A percentile compares a stretch with the other conserved stretches of the same genome.
These are phyloP conservation scores for Pelusios castaneus DNA, from an alignment of 2,113 vertebrate species.

Conservation along the genomic window DNA sequence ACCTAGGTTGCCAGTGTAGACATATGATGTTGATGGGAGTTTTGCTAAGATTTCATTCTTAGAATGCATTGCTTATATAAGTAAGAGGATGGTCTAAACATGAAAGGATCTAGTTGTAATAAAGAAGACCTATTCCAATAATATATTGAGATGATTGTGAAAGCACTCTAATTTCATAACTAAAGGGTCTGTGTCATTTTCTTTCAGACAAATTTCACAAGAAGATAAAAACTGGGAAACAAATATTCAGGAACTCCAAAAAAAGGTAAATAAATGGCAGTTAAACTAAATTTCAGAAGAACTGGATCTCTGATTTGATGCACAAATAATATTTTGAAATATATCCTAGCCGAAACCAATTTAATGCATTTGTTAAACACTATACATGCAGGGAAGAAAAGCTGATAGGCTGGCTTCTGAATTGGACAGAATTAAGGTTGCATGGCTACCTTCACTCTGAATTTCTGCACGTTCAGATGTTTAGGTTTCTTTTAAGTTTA, in stretches of 20 bases:
- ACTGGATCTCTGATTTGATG: neutral
- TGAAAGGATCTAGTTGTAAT: neutral
- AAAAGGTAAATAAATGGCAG: slow-evolving; percentile 82
- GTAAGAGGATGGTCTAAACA: neutral
- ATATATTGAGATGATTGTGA: neutral
- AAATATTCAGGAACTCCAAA: slow-evolving; percentile 95
- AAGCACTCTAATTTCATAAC: neutral
- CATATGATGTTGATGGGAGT: neutral
- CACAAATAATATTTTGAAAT: neutral
- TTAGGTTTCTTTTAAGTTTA: neutral
- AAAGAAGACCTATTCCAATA: neutral
- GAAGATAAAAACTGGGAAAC: slow-evolving; percentile 99
- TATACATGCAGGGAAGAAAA: neutral
- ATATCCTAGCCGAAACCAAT: neutral
- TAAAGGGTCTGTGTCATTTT: slow-evolving; percentile 39
- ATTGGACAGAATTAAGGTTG: neutral
- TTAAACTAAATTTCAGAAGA: neutral
- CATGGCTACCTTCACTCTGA: neutral
- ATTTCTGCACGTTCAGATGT: neutral
- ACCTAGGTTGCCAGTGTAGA: too few relatives aligned
- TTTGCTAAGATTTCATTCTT: neutral
- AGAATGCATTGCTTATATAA: rapidly evolving
- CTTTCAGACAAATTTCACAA: slow-evolving; percentile 93
- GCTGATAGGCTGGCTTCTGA: neutral
- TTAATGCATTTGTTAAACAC: neutral